phyloP scores from a whole-genome alignment of 1,140 invertebrate species.

The Heliothis subflexa region DNA sequence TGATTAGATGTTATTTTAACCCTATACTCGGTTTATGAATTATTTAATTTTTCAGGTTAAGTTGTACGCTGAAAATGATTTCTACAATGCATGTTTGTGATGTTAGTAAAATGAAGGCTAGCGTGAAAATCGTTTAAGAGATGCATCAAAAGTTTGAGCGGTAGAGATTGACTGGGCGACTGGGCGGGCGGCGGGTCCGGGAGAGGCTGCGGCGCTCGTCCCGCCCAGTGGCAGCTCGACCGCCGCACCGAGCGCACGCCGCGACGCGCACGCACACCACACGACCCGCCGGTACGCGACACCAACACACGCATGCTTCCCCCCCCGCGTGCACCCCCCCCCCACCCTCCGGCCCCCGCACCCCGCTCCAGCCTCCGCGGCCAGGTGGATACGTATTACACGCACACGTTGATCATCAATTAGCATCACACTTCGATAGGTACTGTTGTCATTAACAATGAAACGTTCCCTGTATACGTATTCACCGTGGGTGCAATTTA shows the following conservation, averaged over 20 bases:
- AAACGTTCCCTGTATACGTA: constrained; percentile 30
- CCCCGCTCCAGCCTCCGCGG: constrained; percentile 49
- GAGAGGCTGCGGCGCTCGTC: constrained; percentile 69
- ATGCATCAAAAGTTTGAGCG: constrained; percentile 58
- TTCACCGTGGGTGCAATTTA: constrained; percentile 41
- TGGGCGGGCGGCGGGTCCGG: constrained; percentile 67
- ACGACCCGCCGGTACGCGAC: constrained; percentile 77
- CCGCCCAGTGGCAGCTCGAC: constrained; percentile 73
- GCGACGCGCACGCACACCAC: constrained; percentile 72
- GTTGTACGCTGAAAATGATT: background rate
- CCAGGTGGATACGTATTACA: constrained; percentile 79
- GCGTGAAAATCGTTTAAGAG: constrained; percentile 41
- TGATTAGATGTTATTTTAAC: constrained; percentile 20
- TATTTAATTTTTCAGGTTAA: background rate
- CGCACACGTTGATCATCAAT: constrained; percentile 58
- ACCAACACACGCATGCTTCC: constrained; percentile 68
- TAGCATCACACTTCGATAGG: constrained; percentile 45
- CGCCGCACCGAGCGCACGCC: constrained; percentile 79
- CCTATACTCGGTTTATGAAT: constrained; percentile 3
- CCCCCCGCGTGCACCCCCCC: constrained; percentile 41
- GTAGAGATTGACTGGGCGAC: constrained; percentile 55
- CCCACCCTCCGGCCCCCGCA: constrained; percentile 40
- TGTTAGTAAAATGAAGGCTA: background rate
- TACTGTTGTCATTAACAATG: constrained; percentile 38
- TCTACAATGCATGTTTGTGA: background rate